Conservation (phyloP, 1,140 invertebrate genomes). For the Bombus pascuorum region DNA sequence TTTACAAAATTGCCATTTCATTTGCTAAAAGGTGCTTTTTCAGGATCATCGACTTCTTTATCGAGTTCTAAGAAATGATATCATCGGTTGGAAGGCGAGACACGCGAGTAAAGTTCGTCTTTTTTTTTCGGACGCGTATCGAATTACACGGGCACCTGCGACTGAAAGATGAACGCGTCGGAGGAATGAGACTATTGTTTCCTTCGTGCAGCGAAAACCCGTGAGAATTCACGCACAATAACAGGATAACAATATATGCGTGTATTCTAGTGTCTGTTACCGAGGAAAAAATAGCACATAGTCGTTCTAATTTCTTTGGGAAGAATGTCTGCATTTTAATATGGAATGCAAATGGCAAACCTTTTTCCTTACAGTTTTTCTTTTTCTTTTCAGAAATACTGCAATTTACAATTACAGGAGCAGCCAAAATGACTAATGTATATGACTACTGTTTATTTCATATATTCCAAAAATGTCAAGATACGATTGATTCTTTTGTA, state of each 20-base stretch:
- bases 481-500: too few species aligned
- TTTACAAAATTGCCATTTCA: neutral
- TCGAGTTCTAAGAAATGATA: neutral
- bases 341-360: neutral
- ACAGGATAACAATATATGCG: neutral
- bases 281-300: neutral
- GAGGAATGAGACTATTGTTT: neutral
- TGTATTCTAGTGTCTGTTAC: neutral
- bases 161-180: neutral
- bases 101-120: neutral
- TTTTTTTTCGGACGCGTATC: neutral
- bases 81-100: neutral
- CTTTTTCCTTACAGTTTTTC: too few species aligned
- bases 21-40: neutral
- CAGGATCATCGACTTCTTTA: neutral
- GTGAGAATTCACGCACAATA: constrained; percentile 14
- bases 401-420: too few species aligned
- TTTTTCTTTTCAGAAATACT: too few species aligned
- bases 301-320: neutral
- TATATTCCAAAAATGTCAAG: too few species aligned
- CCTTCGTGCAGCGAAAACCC: constrained; percentile 1
- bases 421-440: too few species aligned
- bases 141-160: constrained; percentile 5
- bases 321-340: neutral
- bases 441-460: too few species aligned